Evolutionary conservation across 2,888 invertebrate species (phyloP).

Genomic region (Aphodius sticticus): DNA sequence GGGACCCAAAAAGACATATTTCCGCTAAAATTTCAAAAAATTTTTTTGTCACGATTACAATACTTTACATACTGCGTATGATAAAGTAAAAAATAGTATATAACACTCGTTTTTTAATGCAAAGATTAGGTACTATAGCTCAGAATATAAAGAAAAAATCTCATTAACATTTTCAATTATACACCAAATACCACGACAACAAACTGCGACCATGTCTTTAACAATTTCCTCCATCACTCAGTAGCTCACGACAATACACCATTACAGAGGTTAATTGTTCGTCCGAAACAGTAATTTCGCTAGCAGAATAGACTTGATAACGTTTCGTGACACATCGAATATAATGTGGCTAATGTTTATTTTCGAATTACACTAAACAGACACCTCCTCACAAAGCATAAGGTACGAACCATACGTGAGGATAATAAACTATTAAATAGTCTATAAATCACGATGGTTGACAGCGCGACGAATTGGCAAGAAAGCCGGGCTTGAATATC

Average conservation of each 20-base stretch:
- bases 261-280: slow-evolving; percentile 33
- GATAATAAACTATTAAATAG: slow-evolving; percentile 57
- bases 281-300: slow-evolving; percentile 38
- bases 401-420: slow-evolving; percentile 35
- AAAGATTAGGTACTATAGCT: too few relatives aligned
- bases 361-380: slow-evolving; percentile 57
- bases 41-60: too few relatives aligned
- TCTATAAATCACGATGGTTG: slow-evolving; percentile 57
- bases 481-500: slow-evolving; percentile 52
- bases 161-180: too few relatives aligned
- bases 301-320: slow-evolving; percentile 39
- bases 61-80: too few relatives aligned
- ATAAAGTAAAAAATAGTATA: too few relatives aligned
- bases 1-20: too few relatives aligned
- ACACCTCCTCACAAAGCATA: slow-evolving; percentile 45
- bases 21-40: too few relatives aligned
- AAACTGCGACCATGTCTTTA: too few relatives aligned
- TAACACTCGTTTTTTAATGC: too few relatives aligned
- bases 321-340: slow-evolving; percentile 38
- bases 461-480: slow-evolving; percentile 56
- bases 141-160: too few relatives aligned
- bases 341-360: slow-evolving; percentile 54
- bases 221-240: slow-evolving; percentile 10
- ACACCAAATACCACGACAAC: too few relatives aligned
- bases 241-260: slow-evolving; percentile 33